Evolutionary conservation across 2,113 vertebrate genomes (phyloP).

Genomic region (Otus sunia): DNA sequence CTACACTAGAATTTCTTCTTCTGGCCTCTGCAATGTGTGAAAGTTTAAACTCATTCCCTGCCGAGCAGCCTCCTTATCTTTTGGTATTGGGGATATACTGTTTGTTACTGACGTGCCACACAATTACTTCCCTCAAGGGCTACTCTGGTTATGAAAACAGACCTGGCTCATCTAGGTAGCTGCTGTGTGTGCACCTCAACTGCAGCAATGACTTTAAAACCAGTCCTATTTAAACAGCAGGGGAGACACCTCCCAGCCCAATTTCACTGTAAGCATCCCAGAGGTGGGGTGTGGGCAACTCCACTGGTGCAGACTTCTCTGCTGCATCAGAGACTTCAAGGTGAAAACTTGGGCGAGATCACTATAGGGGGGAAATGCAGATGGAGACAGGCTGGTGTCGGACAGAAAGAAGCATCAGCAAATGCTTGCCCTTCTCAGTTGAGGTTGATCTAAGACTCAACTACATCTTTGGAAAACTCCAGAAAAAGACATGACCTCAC

Average conservation of each 20-base stretch:
- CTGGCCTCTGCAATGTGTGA: not conserved
- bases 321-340: not conserved
- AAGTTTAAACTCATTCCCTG: not conserved
- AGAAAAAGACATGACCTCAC: slow-evolving; percentile 17
- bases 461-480: not conserved
- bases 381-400: not conserved
- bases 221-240: not conserved
- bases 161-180: not conserved
- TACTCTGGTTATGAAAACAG: not conserved
- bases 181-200: not conserved
- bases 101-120: not conserved
- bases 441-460: not conserved
- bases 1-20: not conserved
- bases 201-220: not conserved
- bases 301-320: not conserved
- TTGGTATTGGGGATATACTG: not conserved
- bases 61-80: not conserved
- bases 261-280: not conserved
- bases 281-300: not conserved
- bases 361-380: fast-evolving
- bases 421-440: not conserved
- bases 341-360: not conserved
- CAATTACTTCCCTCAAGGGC: not conserved
- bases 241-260: not conserved
- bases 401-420: not conserved